Conservation (phyloP, 2,797 vertebrate genomes). For the Mycteria americana region DNA sequence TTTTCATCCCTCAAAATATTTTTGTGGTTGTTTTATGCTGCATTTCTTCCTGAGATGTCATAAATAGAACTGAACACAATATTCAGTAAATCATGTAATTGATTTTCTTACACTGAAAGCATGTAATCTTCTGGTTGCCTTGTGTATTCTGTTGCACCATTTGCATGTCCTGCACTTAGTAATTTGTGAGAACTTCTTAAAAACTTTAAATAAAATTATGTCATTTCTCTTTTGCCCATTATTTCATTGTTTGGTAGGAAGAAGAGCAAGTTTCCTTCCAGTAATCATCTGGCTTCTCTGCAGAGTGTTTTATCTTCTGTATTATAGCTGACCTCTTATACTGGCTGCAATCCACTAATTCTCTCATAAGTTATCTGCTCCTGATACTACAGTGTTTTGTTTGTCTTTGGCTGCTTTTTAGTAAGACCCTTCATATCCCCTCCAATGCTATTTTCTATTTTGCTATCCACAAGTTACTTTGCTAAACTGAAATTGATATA, state of each 20-base stretch:
- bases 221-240: not conserved
- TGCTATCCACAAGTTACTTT: not conserved
- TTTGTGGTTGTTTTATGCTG: not conserved
- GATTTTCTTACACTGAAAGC: not conserved
- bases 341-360: not conserved
- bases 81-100: not conserved
- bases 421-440: not conserved
- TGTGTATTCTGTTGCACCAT: not conserved
- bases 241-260: not conserved
- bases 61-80: not conserved
- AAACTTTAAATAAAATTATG: not conserved
- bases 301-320: not conserved
- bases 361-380: not conserved
- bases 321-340: not conserved
- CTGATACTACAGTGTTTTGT: not conserved
- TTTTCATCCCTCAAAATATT: constrained; percentile 7
- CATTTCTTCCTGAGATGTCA: constrained; percentile 13
- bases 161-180: not conserved
- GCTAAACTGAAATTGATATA: not conserved
- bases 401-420: not conserved
- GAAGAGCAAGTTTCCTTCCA: not conserved
- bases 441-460: not conserved
- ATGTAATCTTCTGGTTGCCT: not conserved
- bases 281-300: not conserved
- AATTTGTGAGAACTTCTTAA: not conserved